phyloP scores from a whole-genome alignment of 2,113 vertebrate genomes.

The Puntigrus tetrazona region DNA sequence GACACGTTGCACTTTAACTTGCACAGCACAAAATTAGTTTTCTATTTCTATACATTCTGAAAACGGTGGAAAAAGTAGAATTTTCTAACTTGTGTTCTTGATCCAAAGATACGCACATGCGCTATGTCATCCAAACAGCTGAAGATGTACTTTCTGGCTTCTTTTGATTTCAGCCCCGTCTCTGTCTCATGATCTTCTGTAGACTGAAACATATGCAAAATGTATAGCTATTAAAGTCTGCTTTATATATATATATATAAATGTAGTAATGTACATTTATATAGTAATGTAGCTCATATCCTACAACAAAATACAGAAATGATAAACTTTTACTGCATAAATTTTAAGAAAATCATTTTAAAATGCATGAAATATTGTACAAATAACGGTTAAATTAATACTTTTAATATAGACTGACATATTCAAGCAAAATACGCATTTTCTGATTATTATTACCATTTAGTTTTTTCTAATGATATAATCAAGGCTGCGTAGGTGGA shows the following conservation, averaged over 20 bases:
- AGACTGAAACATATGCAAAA: conserved; percentile 73
- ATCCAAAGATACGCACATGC: conserved; percentile 83
- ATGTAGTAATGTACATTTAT: no score
- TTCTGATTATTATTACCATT: background rate
- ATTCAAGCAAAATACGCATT: background rate
- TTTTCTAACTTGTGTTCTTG: background rate
- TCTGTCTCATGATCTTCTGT: conserved; percentile 96
- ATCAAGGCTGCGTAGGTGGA: background rate
- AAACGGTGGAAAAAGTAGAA: background rate
- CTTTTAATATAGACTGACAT: background rate
- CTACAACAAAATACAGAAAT: background rate
- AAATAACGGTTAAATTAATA: background rate
- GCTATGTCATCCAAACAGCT: conserved; percentile 98
- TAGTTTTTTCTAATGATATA: background rate
- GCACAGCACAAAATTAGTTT: background rate
- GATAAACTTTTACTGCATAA: background rate
- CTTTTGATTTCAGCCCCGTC: conserved; percentile 99
- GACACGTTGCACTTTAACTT: background rate
- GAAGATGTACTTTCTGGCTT: conserved; percentile 99
- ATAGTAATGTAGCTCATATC: background rate
- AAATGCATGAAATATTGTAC: background rate
- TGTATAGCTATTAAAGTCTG: background rate
- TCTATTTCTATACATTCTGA: background rate
- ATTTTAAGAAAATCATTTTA: background rate
- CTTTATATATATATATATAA: no score